Conservation (phyloP, 2,797 vertebrate species). For the Macropodus opercularis region DNA sequence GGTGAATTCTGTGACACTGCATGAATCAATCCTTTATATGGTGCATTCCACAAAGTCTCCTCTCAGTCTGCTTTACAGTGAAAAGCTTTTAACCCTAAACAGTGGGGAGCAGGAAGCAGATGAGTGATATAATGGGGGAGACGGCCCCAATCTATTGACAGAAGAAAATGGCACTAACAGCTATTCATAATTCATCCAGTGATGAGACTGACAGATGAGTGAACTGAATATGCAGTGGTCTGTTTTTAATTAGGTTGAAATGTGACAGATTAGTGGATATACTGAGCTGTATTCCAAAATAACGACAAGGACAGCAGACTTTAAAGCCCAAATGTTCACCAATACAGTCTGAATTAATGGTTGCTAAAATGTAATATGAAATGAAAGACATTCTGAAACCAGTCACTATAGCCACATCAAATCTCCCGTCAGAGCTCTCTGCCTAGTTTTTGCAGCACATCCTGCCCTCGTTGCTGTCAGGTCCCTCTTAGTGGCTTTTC, state of each 20-base stretch:
- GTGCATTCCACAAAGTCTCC: slow-evolving; percentile 4
- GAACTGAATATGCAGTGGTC: background rate
- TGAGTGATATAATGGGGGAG: slow-evolving; percentile 22
- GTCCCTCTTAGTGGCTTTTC: too few species aligned
- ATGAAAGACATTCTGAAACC: background rate
- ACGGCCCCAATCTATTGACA: slow-evolving; percentile 21
- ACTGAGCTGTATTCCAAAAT: background rate
- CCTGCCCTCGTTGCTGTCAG: too few species aligned
- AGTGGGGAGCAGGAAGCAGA: slow-evolving; percentile 41
- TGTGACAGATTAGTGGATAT: background rate
- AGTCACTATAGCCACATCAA: too few species aligned
- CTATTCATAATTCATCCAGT: slow-evolving; percentile 35
- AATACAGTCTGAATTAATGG: background rate
- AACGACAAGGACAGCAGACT: too few species aligned
- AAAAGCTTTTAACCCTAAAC: slow-evolving; percentile 48
- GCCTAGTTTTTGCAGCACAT: too few species aligned
- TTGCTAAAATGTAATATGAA: background rate
- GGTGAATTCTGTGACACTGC: background rate
- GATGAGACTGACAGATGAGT: background rate
- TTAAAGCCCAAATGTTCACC: background rate
- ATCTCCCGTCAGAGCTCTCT: too few species aligned
- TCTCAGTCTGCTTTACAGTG: slow-evolving; percentile 8
- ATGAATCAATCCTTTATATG: slow-evolving; percentile 1
- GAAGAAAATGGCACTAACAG: slow-evolving; percentile 28
- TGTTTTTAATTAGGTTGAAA: background rate